Base-by-base conservation (phyloP, 1,140 invertebrate genomes). In the Drosophila persimilis region DNA sequence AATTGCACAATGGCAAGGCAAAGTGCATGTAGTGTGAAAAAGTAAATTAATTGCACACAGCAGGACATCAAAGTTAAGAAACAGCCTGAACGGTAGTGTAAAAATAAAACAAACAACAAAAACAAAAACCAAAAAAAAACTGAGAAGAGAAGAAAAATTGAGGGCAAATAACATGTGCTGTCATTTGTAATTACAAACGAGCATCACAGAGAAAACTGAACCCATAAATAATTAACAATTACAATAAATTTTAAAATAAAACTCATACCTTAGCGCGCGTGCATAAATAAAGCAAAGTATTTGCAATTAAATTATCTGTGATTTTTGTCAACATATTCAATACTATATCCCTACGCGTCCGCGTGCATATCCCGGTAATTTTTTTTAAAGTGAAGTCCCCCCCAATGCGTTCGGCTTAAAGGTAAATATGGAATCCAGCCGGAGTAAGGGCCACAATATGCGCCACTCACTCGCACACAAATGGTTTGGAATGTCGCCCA, bases 271-370 rank as follows among this genome's bases (percentile, higher is more conserved):
- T 39, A 39, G 1, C 35, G 11, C 35, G 35, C 35, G 35, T 39
- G 35, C 35, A 75, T 66, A 75, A 41, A 55, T 54, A 73, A 43
- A 52, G 55, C 53, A 53, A 75, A 81, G 60, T 58, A 70, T 65
- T 59, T 80, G 81, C 79, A 78, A 75, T 88, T 86, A 69, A 86
- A 86, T 86, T 86, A 88, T 86, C 81, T 86, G 81, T 86, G 81
- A 86, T 86, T 86, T 77, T 81, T 73, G 81, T 84, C 75, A 84
- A 84, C 78, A 81, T 80, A 80, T 80, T 80, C 47, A 81, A 81
- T 70, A 81, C 77, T 50, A 31, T 35, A 53, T 43, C 29, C 11
- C 39, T 31, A 44, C n/a, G 61, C 20, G 31, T 31, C 31, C 54
- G 31, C 39, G 46, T 29, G 58, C 58, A 31, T 59, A 54, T n/a